Percentiles rank a stretch among this genome's conserved stretches.
phyloP scores from a whole-genome alignment of 1,140 invertebrate species.

The Triops cancriformis region DNA sequence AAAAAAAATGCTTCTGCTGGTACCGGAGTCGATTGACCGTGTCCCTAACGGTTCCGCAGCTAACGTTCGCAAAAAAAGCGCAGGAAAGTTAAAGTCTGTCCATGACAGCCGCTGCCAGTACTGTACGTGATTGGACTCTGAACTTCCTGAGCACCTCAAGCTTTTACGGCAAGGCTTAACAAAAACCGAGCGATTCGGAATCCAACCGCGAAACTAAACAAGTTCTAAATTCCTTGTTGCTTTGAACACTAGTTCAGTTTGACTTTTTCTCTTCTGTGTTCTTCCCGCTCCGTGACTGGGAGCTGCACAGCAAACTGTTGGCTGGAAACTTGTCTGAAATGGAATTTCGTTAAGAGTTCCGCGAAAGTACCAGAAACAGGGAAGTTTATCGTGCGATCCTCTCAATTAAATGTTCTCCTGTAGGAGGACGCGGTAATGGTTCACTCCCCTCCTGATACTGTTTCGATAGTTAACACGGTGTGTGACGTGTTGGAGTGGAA shows the following conservation, averaged over 20 bases:
- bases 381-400: background rate
- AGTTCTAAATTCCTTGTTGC: background rate
- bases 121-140: background rate
- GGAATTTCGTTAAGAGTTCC: background rate
- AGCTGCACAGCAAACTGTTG: no score
- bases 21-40: no score
- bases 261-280: background rate
- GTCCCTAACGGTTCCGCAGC: background rate
- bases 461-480: no score
- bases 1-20: no score
- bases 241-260: background rate
- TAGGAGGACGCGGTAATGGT: no score
- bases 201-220: background rate
- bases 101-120: background rate
- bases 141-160: background rate
- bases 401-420: background rate
- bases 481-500: no score
- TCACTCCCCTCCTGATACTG: no score
- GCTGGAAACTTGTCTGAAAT: no score
- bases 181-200: background rate
- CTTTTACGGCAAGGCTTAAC: background rate
- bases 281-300: background rate
- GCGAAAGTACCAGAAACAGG: background rate
- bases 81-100: background rate
- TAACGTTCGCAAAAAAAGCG: background rate